Evolutionary conservation across 2,888 invertebrate genomes (phyloP).

Genomic region (Epinotia bilunana): DNA sequence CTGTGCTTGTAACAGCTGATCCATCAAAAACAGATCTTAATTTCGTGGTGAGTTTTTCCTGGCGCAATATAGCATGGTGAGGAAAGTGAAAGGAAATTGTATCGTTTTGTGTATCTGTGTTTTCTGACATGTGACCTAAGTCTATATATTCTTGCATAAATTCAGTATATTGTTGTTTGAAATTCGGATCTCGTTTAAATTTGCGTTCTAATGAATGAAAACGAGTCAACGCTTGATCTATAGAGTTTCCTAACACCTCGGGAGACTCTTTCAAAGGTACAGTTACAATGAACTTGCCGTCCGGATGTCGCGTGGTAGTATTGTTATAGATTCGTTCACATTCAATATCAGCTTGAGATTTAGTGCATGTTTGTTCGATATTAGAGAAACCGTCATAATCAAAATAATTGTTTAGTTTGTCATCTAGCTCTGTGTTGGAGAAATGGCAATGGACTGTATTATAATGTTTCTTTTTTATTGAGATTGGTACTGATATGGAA

Average conservation of each 20-base stretch:
- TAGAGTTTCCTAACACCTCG: background rate
- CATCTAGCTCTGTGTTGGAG: too few species aligned
- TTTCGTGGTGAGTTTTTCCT: background rate
- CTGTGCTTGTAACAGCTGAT: background rate
- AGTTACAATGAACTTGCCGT: conserved; percentile 36
- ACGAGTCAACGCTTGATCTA: conserved; percentile 2
- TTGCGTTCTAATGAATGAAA: conserved; percentile 31
- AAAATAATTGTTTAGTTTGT: too few species aligned
- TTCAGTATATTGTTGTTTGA: conserved; percentile 23
- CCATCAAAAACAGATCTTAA: background rate
- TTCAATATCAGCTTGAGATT: too few species aligned
- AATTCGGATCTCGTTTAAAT: conserved; percentile 22
- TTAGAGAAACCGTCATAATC: too few species aligned
- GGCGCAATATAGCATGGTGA: background rate
- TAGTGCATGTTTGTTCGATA: too few species aligned
- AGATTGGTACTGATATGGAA: too few species aligned
- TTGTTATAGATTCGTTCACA: too few species aligned
- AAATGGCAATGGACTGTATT: too few species aligned
- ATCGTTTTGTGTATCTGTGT: background rate
- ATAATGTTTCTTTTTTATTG: too few species aligned
- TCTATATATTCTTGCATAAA: conserved; percentile 24
- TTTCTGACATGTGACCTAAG: conserved; percentile 33
- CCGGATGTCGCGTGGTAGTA: background rate
- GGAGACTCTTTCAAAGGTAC: conserved; percentile 47
- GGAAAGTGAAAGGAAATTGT: background rate